A percentile compares a stretch with the other conserved stretches of the same genome.
phyloP scores from a whole-genome alignment of 2,888 invertebrate genomes.

The Strigamia maritima region DNA sequence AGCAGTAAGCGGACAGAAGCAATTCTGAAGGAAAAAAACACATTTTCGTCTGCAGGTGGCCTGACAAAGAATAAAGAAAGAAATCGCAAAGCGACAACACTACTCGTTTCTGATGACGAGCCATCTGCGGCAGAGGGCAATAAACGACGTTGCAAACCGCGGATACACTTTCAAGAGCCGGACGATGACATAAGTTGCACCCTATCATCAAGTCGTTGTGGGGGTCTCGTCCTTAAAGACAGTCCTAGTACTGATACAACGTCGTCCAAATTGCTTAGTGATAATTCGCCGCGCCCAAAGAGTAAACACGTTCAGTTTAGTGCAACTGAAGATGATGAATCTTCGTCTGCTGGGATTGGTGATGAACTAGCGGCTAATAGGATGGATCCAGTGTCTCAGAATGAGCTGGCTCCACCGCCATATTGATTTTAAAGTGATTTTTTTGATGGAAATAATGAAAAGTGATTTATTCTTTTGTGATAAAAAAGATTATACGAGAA shows the following conservation, averaged over 20 bases:
- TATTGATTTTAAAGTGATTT: no score
- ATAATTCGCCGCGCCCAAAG: not conserved
- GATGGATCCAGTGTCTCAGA: not conserved
- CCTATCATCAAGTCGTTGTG: slow-evolving; percentile 16
- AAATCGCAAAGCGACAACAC: not conserved
- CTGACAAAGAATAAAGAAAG: slow-evolving; percentile 3
- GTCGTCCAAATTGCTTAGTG: not conserved
- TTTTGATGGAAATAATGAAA: not conserved
- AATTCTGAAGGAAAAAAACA: not conserved
- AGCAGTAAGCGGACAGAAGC: not conserved
- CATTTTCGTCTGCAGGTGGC: not conserved
- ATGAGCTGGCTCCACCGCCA: not conserved
- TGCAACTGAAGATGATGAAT: not conserved
- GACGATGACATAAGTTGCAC: not conserved
- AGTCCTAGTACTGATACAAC: slow-evolving; percentile 26
- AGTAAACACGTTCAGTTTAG: slow-evolving; percentile 7
- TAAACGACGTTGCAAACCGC: not conserved
- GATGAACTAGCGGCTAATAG: not conserved
- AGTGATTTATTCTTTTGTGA: not conserved
- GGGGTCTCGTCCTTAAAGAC: not conserved
- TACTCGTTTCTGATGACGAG: not conserved
- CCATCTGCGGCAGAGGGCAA: not conserved
- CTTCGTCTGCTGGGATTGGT: not conserved
- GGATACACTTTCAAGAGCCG: slow-evolving; percentile 31
- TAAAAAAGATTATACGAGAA: not conserved